Conservation (phyloP, 1,140 invertebrate genomes). For the Vanessa atalanta region DNA sequence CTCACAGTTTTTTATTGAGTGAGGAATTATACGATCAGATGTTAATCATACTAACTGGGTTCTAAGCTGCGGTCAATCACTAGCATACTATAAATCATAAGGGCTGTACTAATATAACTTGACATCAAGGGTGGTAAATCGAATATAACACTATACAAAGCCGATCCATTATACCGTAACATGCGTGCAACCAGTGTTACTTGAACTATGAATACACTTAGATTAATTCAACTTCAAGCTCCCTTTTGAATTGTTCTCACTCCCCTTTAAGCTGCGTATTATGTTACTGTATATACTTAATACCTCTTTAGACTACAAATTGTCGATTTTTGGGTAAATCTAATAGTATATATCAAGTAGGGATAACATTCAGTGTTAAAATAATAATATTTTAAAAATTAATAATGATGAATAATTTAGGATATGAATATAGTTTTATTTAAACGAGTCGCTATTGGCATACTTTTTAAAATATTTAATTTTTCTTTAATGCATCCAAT, state of each 20-base stretch:
- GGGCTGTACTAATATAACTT: constrained; percentile 10
- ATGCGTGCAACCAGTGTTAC: not conserved
- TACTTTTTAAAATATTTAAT: too few species aligned
- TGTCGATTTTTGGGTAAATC: not conserved
- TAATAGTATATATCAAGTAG: too few species aligned
- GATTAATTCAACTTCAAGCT: not conserved
- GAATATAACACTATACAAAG: not conserved
- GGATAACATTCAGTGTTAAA: too few species aligned
- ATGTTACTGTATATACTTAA: not conserved
- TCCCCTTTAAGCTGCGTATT: not conserved
- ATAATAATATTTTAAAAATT: too few species aligned
- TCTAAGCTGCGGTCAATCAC: constrained; percentile 9
- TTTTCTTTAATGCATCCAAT: too few species aligned
- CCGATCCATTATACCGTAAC: not conserved
- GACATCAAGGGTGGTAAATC: constrained; percentile 15
- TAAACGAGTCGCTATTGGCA: too few species aligned
- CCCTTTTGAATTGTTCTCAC: not conserved
- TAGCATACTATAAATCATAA: constrained; percentile 16
- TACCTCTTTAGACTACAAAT: not conserved
- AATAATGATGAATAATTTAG: too few species aligned
- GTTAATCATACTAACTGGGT: not conserved
- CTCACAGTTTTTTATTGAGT: not conserved
- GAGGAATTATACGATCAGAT: not conserved
- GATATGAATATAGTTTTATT: too few species aligned
- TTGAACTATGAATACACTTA: not conserved